Evolutionary conservation across 1,140 invertebrate species (phyloP), one percentile per base, ranked within the genome.

Genomic region (Araneus ventricosus): DNA sequence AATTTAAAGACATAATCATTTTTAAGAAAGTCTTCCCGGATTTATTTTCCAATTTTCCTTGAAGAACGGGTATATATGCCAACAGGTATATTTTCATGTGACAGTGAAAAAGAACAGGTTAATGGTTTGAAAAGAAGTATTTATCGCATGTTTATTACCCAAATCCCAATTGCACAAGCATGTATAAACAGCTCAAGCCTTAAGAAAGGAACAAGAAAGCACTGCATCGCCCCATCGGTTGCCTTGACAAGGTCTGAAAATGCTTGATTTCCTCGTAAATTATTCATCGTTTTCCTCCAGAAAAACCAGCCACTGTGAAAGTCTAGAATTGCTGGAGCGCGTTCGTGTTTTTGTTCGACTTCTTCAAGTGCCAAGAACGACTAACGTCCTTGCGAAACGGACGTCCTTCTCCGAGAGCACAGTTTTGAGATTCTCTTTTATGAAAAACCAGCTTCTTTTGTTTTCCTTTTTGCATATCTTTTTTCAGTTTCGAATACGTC

Each of bases 301-400:
- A 34, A 75, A 37, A 75, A 75, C 70, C 70, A 75, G 70, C 20
- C 70, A 37, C 70, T 37, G 30, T 75, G 17, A 75, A 75, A 75
- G 27, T 34, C 27, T 75, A 75, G 67, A 75, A 30, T 17, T 75
- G 30, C 67, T 17, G 20, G 14, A 75, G 5, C 30, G 70, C 4
- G 10, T 14, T 6, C 14, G 30, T 75, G 10, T 75, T 75, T 34
- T 75, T 75, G 27, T 75, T 37, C 27, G 30, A 67, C 1, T 24
- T 27, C 10, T n/a, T 67, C 8, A 30, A 37, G 70, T 75, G 30
- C 70, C 70, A 75, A 75, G 70, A 75, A 75, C 70, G 70, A 34
- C 34, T n/a, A 86, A 86, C 84, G 84, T 61, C 84, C 84, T 86
- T 86, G 84, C 30, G 37, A 30, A 34, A 75, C 30, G 70, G 27